Base-by-base conservation (phyloP, 2,113 vertebrate species). In the Pterocles orientalis region DNA sequence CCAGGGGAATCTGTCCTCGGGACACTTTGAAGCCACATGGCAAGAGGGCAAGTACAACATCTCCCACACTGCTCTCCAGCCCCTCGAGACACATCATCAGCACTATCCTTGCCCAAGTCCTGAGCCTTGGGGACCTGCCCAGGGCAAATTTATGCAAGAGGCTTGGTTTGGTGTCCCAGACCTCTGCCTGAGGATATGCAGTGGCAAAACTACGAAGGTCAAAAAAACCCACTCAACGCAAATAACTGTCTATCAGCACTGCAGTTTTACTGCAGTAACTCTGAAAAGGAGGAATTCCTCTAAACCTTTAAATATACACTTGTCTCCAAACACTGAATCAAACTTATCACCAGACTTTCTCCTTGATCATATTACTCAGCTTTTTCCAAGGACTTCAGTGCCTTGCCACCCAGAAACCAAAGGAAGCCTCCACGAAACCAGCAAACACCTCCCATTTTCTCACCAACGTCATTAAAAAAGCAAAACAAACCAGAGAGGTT, bases 341-440 rank as follows among this genome's bases (percentile, higher is more conserved):
- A 91, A 91, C 36, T 45, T 60, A 50, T 64, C 91, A 92, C 62
- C 96, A 94, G 61, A 82, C 34, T 18, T 95, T 90, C 84, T 93
- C 69, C 69, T 43, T 73, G 69, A 78, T 25, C 50, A 25, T 81
- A 91, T 90, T 83, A 95, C 79, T 95, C 96, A 95, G 92, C 81
- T 91, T 87, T 96, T 96, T 70, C 88, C n/a, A 3, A 80, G n/a
- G 75, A 86, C 60, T 76, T 82, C 7, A 6, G 36, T 90, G 80
- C 91, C 88, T 82, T 95, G 96, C 95, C 82, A 96, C 82, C 75
- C 91, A 91, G 97, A 96, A 97, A 97, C 92, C 85, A 93, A 92
- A 85, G 66, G 79, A 91, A 95, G 91, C 92, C 96, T 96, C 95
- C 72, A 83, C 5, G 96, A 97, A 97, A 97, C 96, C 89, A 94